phyloP scores from a whole-genome alignment of 2,113 vertebrate species.

The Myiozetetes cayanensis region DNA sequence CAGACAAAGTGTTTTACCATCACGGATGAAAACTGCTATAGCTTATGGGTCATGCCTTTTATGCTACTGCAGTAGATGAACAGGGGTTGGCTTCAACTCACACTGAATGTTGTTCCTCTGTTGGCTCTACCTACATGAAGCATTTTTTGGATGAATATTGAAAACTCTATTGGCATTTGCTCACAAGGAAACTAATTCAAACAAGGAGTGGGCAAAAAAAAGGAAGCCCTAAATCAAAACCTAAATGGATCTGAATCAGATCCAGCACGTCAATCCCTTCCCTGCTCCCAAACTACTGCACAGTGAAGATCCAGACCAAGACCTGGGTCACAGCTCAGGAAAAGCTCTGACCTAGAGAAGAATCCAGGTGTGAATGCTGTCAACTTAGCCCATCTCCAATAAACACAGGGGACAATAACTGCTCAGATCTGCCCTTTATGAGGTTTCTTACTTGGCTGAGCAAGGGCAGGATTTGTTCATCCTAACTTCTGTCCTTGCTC shows the following conservation, averaged over 20 bases:
- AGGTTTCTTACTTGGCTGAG: not conserved
- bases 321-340: not conserved
- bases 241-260: not conserved
- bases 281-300: not conserved
- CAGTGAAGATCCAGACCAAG: not conserved
- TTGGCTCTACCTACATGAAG: not conserved
- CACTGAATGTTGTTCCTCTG: not conserved
- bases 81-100: not conserved
- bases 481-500: not conserved
- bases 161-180: not conserved
- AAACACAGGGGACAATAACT: not conserved
- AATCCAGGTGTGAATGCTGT: not conserved
- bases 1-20: conserved; percentile 41
- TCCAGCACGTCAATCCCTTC: not conserved
- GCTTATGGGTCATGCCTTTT: not conserved
- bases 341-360: not conserved
- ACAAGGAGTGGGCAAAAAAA: not conserved
- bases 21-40: conserved; percentile 25
- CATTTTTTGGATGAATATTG: not conserved
- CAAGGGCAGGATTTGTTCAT: not conserved
- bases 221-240: not conserved
- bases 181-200: not conserved
- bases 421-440: not conserved
- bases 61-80: not conserved
- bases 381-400: not conserved